These are phyloP conservation scores for Yponomeuta plumbellus DNA, from an alignment of 2,888 invertebrate species.

Conservation along the genomic window DNA sequence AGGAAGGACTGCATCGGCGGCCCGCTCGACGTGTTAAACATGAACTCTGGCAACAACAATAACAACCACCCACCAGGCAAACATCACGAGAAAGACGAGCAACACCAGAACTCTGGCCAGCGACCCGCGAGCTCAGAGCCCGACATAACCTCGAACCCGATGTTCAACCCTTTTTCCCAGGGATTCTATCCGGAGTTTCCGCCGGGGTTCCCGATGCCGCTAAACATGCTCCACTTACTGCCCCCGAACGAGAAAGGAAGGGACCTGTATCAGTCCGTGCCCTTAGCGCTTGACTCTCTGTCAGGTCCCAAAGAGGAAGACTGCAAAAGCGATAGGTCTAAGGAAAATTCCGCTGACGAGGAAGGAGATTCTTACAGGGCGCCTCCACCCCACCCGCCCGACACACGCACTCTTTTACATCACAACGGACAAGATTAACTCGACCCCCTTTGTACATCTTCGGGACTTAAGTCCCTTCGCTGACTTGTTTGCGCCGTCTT, in stretches of 20 bases:
- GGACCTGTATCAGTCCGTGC: conserved; percentile 77
- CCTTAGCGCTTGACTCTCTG: conserved; percentile 75
- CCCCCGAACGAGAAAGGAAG: conserved; percentile 86
- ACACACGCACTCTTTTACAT: conserved; percentile 81
- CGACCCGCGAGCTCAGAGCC: conserved; percentile 82
- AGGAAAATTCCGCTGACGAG: conserved; percentile 79
- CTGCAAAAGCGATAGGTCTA: conserved; percentile 79
- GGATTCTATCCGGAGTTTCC: conserved; percentile 91
- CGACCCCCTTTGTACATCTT: conserved; percentile 21
- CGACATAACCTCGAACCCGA: conserved; percentile 79
- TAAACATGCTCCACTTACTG: conserved; percentile 89
- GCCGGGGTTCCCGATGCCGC: conserved; percentile 86
- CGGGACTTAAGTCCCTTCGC: conserved; percentile 16
- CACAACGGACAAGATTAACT: conserved; percentile 88
- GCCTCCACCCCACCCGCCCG: conserved; percentile 74
- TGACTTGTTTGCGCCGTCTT: conserved; percentile 21
- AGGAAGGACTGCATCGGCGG: conserved; percentile 92
- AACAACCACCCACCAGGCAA: conserved; percentile 72
- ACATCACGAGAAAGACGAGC: conserved; percentile 76
- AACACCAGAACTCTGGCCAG: conserved; percentile 60
- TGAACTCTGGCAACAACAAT: conserved; percentile 78
- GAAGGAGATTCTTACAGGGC: conserved; percentile 67
- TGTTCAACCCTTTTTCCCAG: conserved; percentile 86
- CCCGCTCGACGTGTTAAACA: conserved; percentile 83
- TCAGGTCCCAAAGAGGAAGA: conserved; percentile 78